Conservation (phyloP, 2,888 invertebrate species). For the Chrysina gloriosa region DNA sequence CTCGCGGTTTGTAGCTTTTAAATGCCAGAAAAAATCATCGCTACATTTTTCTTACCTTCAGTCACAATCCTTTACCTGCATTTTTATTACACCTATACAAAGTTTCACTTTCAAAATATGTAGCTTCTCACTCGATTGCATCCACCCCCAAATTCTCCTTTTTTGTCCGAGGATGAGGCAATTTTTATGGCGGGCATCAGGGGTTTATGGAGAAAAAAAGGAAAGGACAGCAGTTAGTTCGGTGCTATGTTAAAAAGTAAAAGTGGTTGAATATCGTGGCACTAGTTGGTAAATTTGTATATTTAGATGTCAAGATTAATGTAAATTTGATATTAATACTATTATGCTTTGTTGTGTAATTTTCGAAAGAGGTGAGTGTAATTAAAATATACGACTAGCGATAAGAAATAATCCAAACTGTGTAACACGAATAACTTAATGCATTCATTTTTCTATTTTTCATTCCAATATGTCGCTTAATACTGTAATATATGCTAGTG, state of each 20-base stretch:
- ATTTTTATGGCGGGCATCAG: slow-evolving; percentile 16
- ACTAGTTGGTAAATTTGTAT: too few species aligned
- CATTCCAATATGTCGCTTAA: too few species aligned
- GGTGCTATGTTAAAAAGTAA: slow-evolving; percentile 13
- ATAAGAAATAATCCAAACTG: too few species aligned
- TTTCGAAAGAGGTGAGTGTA: too few species aligned
- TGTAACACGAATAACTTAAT: too few species aligned
- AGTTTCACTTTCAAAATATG: slow-evolving; percentile 57
- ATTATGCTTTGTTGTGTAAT: too few species aligned
- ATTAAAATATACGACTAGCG: too few species aligned
- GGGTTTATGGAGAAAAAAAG: slow-evolving; percentile 20
- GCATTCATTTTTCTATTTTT: too few species aligned
- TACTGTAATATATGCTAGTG: slow-evolving; percentile 1
- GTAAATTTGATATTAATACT: too few species aligned
- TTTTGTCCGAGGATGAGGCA: slow-evolving; percentile 16
- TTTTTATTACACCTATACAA: slow-evolving; percentile 56
- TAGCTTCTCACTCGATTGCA: background rate
- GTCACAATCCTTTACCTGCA: slow-evolving; percentile 55
- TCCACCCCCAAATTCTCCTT: background rate
- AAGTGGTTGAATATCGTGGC: too few species aligned
- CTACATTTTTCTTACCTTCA: slow-evolving; percentile 41
- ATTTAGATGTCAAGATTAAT: too few species aligned
- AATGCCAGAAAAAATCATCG: slow-evolving; percentile 27
- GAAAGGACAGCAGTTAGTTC: background rate
- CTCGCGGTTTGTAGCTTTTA: slow-evolving; percentile 60